These are phyloP conservation scores for Tragulus kanchil DNA, from an alignment of 2,113 vertebrate genomes.

Conservation along the genomic window DNA sequence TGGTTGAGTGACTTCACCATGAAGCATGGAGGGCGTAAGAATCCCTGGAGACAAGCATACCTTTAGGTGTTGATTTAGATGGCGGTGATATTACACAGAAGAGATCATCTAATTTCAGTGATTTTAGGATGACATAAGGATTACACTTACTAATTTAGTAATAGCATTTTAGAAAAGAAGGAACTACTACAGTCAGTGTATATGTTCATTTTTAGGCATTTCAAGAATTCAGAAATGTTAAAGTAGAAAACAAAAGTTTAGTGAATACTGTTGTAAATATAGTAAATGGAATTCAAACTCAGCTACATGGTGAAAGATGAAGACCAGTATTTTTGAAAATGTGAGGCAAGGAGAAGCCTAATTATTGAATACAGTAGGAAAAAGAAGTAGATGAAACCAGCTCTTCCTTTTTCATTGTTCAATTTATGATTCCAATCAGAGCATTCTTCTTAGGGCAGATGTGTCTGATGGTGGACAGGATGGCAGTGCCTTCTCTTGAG, in stretches of 20 bases:
- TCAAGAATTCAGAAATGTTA: conserved; percentile 36
- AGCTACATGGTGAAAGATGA: background rate
- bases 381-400: background rate
- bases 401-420: background rate
- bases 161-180: conserved; percentile 46
- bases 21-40: background rate
- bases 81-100: background rate
- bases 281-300: background rate
- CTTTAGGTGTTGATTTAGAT: background rate
- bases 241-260: background rate
- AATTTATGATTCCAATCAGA: background rate
- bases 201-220: background rate
- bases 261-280: background rate
- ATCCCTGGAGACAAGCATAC: background rate
- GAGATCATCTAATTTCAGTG: background rate
- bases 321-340: background rate
- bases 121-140: background rate
- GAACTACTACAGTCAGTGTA: background rate
- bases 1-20: background rate
- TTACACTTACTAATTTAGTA: background rate
- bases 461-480: background rate
- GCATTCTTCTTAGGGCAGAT: background rate
- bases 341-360: background rate
- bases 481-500: background rate
- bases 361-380: background rate